phyloP scores from a whole-genome alignment of 2,113 vertebrate genomes.

The Periophthalmus modestus region DNA sequence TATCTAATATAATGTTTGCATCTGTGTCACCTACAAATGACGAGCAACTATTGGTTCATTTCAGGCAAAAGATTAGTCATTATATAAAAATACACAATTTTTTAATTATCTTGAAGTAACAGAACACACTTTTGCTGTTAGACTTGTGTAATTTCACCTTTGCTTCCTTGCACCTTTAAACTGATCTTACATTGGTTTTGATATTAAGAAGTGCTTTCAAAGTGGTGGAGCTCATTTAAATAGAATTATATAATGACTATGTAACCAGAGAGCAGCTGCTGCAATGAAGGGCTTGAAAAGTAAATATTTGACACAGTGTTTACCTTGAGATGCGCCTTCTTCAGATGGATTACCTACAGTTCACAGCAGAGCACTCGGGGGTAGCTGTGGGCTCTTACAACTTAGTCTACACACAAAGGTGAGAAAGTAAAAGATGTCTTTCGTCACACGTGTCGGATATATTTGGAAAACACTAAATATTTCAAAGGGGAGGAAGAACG shows the following conservation, averaged over 20 bases:
- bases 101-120: neutral
- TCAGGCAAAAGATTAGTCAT: neutral
- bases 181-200: neutral
- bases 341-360: slow-evolving; percentile 10
- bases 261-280: neutral
- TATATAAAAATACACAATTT: neutral
- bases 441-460: slow-evolving; percentile 13
- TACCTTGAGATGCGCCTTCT: neutral
- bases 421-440: slow-evolving; percentile 6
- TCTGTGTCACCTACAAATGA: neutral
- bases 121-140: neutral
- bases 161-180: neutral
- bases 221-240: neutral
- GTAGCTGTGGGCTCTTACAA: neutral
- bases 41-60: neutral
- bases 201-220: neutral
- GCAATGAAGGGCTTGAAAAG: neutral
- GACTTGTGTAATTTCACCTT: neutral
- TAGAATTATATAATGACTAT: neutral
- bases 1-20: neutral
- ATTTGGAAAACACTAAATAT: slow-evolving; percentile 27
- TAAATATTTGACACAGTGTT: neutral
- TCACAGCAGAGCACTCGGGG: neutral
- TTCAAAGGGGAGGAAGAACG: slow-evolving; percentile 13
- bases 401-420: neutral